Conservation (phyloP, 1,140 invertebrate species). For the Doryteuthis pealeii region DNA sequence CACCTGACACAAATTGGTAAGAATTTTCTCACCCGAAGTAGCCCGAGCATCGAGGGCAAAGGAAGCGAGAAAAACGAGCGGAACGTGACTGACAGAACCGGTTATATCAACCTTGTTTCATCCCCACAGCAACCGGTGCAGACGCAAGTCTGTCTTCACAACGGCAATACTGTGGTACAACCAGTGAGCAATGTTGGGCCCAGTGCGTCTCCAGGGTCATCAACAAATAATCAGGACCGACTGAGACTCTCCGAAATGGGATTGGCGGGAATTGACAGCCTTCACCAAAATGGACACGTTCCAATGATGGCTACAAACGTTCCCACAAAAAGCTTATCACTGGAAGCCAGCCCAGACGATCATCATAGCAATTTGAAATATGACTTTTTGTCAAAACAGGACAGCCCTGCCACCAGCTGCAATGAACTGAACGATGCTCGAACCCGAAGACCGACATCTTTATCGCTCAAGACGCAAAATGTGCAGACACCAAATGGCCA, state of each 20-base stretch:
- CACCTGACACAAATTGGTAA: conserved; percentile 18
- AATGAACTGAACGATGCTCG: conserved; percentile 13
- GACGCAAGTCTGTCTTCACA: conserved; percentile 37
- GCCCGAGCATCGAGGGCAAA: conserved; percentile 8
- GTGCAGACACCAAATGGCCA: conserved; percentile 18
- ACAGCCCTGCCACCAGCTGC: background rate
- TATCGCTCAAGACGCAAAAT: conserved; percentile 51
- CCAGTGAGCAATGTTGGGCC: conserved; percentile 27
- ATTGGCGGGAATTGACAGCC: conserved; percentile 34
- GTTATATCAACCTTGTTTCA: background rate
- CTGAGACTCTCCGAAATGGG: conserved; percentile 44
- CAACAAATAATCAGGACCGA: conserved; percentile 18
- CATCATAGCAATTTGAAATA: conserved; percentile 21
- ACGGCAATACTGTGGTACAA: conserved; percentile 31
- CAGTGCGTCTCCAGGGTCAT: conserved; percentile 15
- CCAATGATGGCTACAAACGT: conserved; percentile 25
- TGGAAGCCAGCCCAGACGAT: conserved; percentile 37
- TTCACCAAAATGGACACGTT: conserved; percentile 25
- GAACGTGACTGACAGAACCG: background rate
- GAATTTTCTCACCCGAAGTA: conserved; percentile 13
- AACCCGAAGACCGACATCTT: conserved; percentile 41
- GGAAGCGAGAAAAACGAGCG: background rate
- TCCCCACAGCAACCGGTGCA: conserved; percentile 5
- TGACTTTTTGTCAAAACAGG: conserved; percentile 1
- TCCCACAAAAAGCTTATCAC: conserved; percentile 43